These are phyloP conservation scores for Murina feae DNA, from an alignment of 2,113 vertebrate genomes.

Conservation along the genomic window DNA sequence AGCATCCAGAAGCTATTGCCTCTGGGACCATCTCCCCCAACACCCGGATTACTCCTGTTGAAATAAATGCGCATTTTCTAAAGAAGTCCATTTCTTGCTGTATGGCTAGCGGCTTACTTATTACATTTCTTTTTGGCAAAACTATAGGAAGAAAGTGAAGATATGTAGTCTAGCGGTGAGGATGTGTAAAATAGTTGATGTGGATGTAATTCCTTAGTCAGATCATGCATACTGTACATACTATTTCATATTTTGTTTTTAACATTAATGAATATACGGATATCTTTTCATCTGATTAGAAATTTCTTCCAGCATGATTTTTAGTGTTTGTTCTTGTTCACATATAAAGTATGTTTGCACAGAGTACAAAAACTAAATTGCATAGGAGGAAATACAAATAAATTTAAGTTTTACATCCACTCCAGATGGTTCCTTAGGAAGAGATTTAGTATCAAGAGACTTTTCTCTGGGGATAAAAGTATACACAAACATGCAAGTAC, in stretches of 20 bases:
- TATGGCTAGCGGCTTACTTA: neutral
- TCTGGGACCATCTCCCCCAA: neutral
- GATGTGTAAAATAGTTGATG: neutral
- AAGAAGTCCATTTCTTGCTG: neutral
- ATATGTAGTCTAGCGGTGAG: neutral
- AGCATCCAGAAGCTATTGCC: neutral
- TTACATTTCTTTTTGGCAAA: neutral
- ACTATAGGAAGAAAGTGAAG: neutral
- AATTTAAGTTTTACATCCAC: neutral
- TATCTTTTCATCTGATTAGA: neutral
- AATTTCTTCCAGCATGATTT: neutral
- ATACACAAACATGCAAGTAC: neutral
- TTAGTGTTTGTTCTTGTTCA: neutral
- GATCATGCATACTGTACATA: neutral
- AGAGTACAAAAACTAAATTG: neutral
- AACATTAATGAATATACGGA: neutral
- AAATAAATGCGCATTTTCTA: neutral
- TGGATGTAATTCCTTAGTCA: neutral
- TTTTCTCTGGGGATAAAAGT: neutral
- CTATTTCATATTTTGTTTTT: neutral
- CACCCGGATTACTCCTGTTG: neutral
- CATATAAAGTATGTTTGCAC: neutral
- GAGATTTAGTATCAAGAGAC: neutral
- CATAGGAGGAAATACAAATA: neutral
- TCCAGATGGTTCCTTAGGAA: neutral